Percentiles rank a stretch among this genome's conserved stretches.
These are phyloP conservation scores for Anoplius nigerrimus DNA, from an alignment of 2,888 invertebrate genomes.

Conservation along the genomic window DNA sequence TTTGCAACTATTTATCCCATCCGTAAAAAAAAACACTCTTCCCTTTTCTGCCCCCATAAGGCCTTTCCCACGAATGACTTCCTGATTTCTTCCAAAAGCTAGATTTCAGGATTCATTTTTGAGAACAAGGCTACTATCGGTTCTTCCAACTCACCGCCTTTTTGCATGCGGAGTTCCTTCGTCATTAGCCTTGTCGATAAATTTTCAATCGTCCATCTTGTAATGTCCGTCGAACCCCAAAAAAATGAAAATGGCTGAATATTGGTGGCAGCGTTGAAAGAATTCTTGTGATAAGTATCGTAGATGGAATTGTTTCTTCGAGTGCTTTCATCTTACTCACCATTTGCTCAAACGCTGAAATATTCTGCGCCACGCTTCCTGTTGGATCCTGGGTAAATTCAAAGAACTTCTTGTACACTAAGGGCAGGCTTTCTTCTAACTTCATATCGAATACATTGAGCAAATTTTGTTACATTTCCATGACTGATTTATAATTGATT, in stretches of 20 bases:
- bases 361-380: conserved; percentile 26
- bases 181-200: conserved; percentile 16
- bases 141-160: conserved; percentile 1
- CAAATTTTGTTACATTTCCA: conserved; percentile 49
- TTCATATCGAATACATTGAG: conserved; percentile 46
- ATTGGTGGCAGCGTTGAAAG: conserved; percentile 12
- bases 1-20: not conserved
- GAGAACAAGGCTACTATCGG: not conserved
- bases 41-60: not conserved
- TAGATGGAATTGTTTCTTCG: conserved; percentile 31
- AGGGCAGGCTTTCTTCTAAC: conserved; percentile 35
- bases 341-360: conserved; percentile 44
- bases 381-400: conserved; percentile 21
- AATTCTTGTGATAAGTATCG: conserved; percentile 44
- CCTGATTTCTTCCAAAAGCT: not conserved
- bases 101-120: not conserved
- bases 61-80: not conserved
- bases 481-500: conserved; percentile 31
- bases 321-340: conserved; percentile 38
- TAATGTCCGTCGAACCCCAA: conserved; percentile 31
- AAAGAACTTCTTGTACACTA: too few species aligned
- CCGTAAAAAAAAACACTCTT: not conserved
- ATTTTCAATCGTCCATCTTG: conserved; percentile 27
- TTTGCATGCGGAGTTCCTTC: conserved; percentile 15
- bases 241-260: conserved; percentile 36